Conservation (phyloP, 2,797 vertebrate species). For the Labroides dimidiatus region DNA sequence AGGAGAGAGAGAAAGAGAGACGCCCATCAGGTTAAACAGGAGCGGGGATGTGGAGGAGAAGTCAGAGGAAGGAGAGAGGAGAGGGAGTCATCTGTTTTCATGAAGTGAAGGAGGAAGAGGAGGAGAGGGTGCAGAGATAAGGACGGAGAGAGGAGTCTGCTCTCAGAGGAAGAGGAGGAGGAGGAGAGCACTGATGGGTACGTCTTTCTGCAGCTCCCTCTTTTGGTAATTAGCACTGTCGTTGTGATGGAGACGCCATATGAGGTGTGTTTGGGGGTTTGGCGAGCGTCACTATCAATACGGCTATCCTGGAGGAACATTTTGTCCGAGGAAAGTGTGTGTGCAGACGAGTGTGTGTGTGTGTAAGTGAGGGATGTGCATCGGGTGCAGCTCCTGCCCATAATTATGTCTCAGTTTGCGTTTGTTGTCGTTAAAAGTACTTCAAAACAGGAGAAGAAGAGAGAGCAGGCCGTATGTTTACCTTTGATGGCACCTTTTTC, state of each 20-base stretch:
- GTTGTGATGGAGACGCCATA: conserved; percentile 33
- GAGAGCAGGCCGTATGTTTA: conserved; percentile 9
- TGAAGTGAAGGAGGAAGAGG: conserved; percentile 41
- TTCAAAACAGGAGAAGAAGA: neutral
- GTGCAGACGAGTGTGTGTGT: neutral
- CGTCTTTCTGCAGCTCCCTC: conserved; percentile 42
- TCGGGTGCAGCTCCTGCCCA: conserved; percentile 20
- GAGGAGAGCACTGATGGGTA: conserved; percentile 73
- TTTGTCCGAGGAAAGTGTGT: conserved; percentile 48
- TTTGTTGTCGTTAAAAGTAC: neutral
- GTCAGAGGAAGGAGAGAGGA: conserved; percentile 48
- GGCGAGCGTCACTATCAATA: conserved; percentile 30
- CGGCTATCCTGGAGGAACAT: conserved; percentile 61
- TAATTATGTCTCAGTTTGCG: neutral
- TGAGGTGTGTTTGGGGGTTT: conserved; percentile 48
- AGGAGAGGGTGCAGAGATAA: conserved; percentile 37
- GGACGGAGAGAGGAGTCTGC: conserved; percentile 42
- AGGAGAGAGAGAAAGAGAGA: conserved; percentile 56
- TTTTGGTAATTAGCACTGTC: conserved; percentile 53
- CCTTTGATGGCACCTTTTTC: conserved; percentile 23
- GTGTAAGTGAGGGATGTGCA: conserved; percentile 56
- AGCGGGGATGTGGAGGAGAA: conserved; percentile 51
- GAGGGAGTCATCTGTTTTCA: conserved; percentile 28
- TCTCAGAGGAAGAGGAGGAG: conserved; percentile 41
- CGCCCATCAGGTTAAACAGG: conserved; percentile 70